Conservation (phyloP, 1,140 invertebrate genomes). For the Caligus rogercresseyi region DNA sequence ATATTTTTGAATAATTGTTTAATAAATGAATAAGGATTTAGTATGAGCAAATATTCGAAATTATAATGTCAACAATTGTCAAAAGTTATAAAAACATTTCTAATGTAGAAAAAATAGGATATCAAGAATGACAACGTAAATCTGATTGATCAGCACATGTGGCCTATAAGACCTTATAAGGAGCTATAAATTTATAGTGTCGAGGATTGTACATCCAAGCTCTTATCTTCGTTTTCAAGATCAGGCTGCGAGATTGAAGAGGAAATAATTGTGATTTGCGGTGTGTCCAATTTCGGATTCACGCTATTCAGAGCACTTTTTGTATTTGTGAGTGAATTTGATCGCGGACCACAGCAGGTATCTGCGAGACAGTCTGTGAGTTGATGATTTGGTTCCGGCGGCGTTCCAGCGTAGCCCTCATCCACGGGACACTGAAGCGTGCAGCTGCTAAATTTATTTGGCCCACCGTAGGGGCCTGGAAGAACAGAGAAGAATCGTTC, state of each 20-base stretch:
- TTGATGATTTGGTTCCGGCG: neutral
- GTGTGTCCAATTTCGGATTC: too few species aligned
- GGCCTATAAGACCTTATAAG: too few species aligned
- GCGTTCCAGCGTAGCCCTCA: neutral
- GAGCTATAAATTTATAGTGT: neutral
- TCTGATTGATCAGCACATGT: too few species aligned
- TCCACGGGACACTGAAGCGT: neutral
- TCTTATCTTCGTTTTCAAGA: neutral
- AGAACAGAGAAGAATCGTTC: neutral
- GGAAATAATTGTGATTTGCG: neutral
- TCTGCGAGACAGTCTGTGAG: neutral
- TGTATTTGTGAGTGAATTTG: neutral
- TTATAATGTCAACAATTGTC: too few species aligned
- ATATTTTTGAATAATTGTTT: too few species aligned
- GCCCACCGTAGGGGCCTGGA: neutral
- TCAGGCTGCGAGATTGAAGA: neutral
- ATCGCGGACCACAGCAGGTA: neutral
- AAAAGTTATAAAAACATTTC: too few species aligned
- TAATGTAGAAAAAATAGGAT: too few species aligned
- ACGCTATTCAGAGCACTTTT: too few species aligned
- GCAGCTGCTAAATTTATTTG: neutral
- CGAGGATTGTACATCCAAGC: neutral
- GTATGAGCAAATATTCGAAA: too few species aligned
- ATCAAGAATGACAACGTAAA: too few species aligned
- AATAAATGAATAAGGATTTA: too few species aligned